Evolutionary conservation across 2,888 invertebrate species (phyloP), one percentile per base, ranked within the genome.

Genomic region (Lasioglossum leucozonium): DNA sequence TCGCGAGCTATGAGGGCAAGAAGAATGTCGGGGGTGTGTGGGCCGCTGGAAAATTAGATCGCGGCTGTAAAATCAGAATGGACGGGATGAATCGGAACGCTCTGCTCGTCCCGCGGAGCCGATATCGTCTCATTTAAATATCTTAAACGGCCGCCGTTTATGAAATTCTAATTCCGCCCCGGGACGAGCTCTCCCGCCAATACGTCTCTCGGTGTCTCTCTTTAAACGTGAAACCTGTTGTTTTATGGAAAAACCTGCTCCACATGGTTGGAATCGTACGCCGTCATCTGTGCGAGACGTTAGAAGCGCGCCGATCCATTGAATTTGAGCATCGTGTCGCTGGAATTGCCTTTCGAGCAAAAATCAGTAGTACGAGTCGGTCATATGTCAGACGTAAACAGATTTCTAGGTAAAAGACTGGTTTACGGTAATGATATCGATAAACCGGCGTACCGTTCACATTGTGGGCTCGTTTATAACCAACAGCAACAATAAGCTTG

Each of bases 31-130:
- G 16, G 40, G 16, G 40, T 22, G 6, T 10, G 44, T 30, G 22
- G 42, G 5, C 16, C 22, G 22, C n/a, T 40, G 51, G 42, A 67
- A 81, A 77, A 81, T 81, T 81, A 81, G 77, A 81, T 81, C 62
- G 81, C 62, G 62, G 30, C 22, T 71, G 18, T 81, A 81, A 81
- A 83, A 71, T 81, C 77, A 47, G 77, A 77, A 77, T 40, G 58
- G 22, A 72, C 58, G 62, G n/a, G 58, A 37, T 67, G 22, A 77
- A 69, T 76, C 42, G 22, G 80, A 72, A 77, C 18, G 58, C 44
- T 16, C 11, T 30, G 6, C 40, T 30, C 47, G 44, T 11, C 22
- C 30, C 47, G 58, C 0, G 30, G 30, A 62, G 2, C 10, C 44
- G 77, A 80, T 80, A 80, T 47, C 72, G 62, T 40, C 40, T 77